Evolutionary conservation across 2,888 invertebrate species (phyloP), one percentile per base, ranked within the genome.

Genomic region (Beris chalybata): DNA sequence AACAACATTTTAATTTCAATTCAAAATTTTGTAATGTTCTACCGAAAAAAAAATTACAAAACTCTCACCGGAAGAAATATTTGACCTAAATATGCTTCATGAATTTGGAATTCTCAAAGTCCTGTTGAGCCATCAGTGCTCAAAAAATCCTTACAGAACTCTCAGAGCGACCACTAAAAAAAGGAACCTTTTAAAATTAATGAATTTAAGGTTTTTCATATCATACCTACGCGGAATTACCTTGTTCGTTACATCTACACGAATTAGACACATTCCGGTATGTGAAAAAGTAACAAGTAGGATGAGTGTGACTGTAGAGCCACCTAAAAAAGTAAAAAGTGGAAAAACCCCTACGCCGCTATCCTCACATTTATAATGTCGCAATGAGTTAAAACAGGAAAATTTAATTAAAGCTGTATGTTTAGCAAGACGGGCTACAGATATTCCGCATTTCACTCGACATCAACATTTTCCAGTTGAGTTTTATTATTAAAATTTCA

Each of bases 401-500:
- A 69, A 67, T 67, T 69, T 69, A 69, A 69, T 69, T 69, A 69
- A 67, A 67, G 61, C 65, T 58, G 13, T n/a, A 32, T 61, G 57
- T 48, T 44, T 30, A 13, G 55, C 43, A 32, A 58, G 58, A 45
- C 47, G 38, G 38, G 11, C 44, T 63, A 61, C 61, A 59, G 47
- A 58, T 68, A 63, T 65, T 63, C 67, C 64, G 64, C 61, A 67
- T 58, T 65, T 67, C 65, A 50, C 45, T 65, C 65, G 55, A 67
- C 65, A 65, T 65, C 56, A 56, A 44, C 56, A 52, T 57, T 31
- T 61, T 52, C 61, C 31, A 50, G 30, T 5, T 38, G 61, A 67
- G 67, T 67, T 69, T 67, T 67, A 63, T 67, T 69, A 69, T 69
- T 67, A 69, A 69, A 69, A 69, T 69, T 61, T 69, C 67, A 69